Base-by-base conservation (phyloP, 2,888 invertebrate genomes). In the Drosophila monieri region DNA sequence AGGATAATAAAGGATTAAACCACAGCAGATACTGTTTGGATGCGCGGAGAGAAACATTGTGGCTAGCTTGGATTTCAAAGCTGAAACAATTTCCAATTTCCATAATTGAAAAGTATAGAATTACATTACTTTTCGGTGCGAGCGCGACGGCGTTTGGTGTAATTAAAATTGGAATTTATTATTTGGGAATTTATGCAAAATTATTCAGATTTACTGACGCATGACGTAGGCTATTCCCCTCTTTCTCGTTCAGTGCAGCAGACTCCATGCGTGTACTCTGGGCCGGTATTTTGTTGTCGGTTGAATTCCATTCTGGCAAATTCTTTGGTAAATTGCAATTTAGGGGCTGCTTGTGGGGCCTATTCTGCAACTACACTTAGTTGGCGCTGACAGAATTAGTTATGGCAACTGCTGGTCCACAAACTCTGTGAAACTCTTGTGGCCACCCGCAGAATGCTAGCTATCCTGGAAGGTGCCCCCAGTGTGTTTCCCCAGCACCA, bases 261-360 rank as follows among this genome's bases (percentile, higher is more conserved):
- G 18, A 18, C 18, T 18, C 18, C 18, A 41, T 41, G 41, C 3
- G 15, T 58, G 12, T 46, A 39, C 44, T 14, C n/a, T 57, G 30
- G 18, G 39, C 39, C 18, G 9, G 18, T 4, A 9, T 43, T 60
- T 21, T 61, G 49, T 25, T 46, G 60, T 69, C 85, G 85, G 83
- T 83, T 79, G 67, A 70, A 78, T 85, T 78, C 68, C 43, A 80
- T 76, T 78, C 58, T 67, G 51, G 49, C 37, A 75, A 77, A 80
- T 85, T 83, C 83, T 66, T 77, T 62, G 6, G 58, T 30, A 83
- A 79, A 83, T 70, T 72, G 71, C 80, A 79, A 68, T 73, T 70
- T 60, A 71, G 77, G 35, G 77, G 62, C 49, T 2, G 32, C 14
- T 44, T 61, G 6, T 37, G 52, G 52, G 18, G 18, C 18, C 46